Base-by-base conservation (phyloP, 2,888 invertebrate genomes). In the Ceraclea dissimilis region DNA sequence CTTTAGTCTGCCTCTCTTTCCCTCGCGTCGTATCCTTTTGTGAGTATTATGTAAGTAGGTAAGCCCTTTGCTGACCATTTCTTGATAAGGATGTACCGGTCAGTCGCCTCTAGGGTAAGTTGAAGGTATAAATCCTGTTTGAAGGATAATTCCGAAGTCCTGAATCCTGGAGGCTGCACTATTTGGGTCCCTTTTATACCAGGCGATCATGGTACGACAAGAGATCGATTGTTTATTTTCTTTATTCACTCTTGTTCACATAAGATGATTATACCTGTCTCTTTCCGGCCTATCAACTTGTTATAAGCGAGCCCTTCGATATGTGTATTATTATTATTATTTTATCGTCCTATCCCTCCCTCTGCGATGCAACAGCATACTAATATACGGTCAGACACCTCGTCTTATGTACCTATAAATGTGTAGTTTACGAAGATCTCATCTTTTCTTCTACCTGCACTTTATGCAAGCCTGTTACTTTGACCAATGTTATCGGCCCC, bases 401-500 rank as follows among this genome's bases (percentile, higher is more conserved):
- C 34, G 26, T 26, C 26, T 26, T 26, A 26, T n/a, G 26, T 26
- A 6, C 26, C 5, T 26, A 26, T n/a, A n/a, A n/a, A n/a, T 26
- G 26, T 44, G 43, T 49, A 21, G 43, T 46, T 26, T 46, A 21
- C 47, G 20, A n/a, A 21, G 19, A 21, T 33, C 16, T 51, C 10
- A 19, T 10, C 22, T 17, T 16, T 50, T 10, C 43, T 49, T 56
- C 61, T 46, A 52, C 55, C 22, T 13, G 50, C 26, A 19, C 31
- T 34, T 57, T 39, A 55, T 62, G 60, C 49, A 6, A 22, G 44
- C 62, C 62, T 60, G 60, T 49, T 58, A 58, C 47, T 48, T 54
- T 26, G 44, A 26, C 47, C 48, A 18, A 50, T 49, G 56, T 58
- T 60, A 56, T 62, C 60, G 57, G 56, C 60, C 64, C 55, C 58